Conservation (phyloP, 2,113 vertebrate genomes). For the Chaetodon trifascialis region DNA sequence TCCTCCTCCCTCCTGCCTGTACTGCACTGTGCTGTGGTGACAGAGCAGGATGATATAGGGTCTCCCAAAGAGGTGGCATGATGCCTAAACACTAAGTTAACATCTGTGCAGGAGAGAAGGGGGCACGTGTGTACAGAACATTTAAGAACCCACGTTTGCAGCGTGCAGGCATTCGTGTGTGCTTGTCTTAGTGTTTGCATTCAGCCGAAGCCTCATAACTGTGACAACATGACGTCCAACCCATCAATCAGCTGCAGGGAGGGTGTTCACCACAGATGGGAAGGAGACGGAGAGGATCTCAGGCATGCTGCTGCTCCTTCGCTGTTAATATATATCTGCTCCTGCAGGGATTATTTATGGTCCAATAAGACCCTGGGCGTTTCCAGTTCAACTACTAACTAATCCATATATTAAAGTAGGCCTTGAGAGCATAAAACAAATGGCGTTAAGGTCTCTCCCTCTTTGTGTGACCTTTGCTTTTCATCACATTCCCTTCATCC, state of each 20-base stretch:
- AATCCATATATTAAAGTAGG: constrained; percentile 75
- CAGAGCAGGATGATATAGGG: constrained; percentile 62
- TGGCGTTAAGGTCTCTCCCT: constrained; percentile 24
- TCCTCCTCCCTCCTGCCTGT: not conserved
- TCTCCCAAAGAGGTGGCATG: constrained; percentile 35
- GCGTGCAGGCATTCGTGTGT: not conserved
- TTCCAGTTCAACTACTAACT: constrained; percentile 69
- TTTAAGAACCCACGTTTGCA: constrained; percentile 12
- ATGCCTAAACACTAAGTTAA: constrained; percentile 30
- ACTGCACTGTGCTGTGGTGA: constrained; percentile 34
- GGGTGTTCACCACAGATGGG: constrained; percentile 44
- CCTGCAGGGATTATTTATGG: constrained; percentile 75
- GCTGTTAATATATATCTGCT: constrained; percentile 57
- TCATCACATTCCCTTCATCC: constrained; percentile 23
- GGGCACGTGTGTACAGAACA: not conserved
- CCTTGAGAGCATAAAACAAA: constrained; percentile 71
- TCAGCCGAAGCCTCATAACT: constrained; percentile 25
- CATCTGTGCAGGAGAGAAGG: constrained; percentile 25
- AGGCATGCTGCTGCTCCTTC: constrained; percentile 50
- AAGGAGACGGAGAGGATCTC: constrained; percentile 57
- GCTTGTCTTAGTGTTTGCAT: constrained; percentile 33
- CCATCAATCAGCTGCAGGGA: constrained; percentile 54
- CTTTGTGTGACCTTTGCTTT: constrained; percentile 58
- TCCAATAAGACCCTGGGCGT: constrained; percentile 69
- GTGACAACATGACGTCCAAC: constrained; percentile 41